phyloP scores from a whole-genome alignment of 2,113 vertebrate genomes.

The Jacana jacana region DNA sequence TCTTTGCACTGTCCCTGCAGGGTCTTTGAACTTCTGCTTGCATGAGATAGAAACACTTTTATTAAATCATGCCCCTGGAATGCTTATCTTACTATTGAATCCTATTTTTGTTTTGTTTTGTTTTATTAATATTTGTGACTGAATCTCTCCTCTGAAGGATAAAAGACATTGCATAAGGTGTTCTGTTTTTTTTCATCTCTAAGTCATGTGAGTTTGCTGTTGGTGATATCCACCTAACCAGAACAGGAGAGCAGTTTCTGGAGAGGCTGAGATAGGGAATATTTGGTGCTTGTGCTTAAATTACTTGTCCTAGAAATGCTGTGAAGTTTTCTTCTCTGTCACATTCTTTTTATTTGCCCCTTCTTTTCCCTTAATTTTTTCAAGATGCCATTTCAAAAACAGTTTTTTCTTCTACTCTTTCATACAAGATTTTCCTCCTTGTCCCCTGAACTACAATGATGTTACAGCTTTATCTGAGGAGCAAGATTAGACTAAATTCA shows the following conservation, averaged over 20 bases:
- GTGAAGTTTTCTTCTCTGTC: not conserved
- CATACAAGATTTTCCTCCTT: not conserved
- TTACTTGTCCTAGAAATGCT: not conserved
- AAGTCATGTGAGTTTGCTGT: not conserved
- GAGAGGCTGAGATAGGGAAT: not conserved
- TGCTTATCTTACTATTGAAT: not conserved
- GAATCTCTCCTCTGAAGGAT: not conserved
- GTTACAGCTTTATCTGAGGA: not conserved
- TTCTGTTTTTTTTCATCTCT: not conserved
- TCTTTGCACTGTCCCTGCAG: not conserved
- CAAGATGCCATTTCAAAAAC: not conserved
- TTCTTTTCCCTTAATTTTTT: not conserved
- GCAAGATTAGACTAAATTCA: not conserved
- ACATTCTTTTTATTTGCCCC: not conserved
- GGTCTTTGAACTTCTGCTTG: not conserved
- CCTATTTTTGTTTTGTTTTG: not conserved
- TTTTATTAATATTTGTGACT: constrained; percentile 1
- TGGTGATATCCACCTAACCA: not conserved
- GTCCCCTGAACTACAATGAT: not conserved
- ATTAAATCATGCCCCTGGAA: not conserved
- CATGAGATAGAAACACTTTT: not conserved
- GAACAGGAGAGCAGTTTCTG: not conserved
- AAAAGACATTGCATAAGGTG: not conserved
- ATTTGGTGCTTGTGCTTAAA: not conserved
- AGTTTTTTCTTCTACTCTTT: not conserved